Conservation (phyloP, 2,797 vertebrate genomes). For the Bryconaethiops microstoma region DNA sequence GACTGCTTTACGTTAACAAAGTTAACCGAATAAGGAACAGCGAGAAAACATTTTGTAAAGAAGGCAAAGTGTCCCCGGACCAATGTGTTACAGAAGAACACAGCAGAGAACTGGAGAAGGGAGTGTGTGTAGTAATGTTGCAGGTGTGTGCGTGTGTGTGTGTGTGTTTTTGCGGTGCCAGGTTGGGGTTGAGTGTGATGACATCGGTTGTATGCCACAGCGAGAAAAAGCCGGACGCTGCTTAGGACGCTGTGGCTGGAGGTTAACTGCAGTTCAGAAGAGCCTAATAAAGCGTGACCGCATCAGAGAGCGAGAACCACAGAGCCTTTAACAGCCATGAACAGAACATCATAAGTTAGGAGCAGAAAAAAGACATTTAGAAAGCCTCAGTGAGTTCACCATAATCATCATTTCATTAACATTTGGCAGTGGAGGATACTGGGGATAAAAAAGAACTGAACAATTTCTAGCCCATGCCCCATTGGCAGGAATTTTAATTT, state of each 20-base stretch:
- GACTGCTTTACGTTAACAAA: too few species aligned
- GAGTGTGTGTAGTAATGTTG: not conserved
- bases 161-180: not conserved
- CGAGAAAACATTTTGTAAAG: not conserved
- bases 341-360: slow-evolving; percentile 19
- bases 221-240: not conserved
- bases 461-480: not conserved
- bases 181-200: not conserved
- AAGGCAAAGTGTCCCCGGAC: not conserved
- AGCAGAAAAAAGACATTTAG: slow-evolving; percentile 31
- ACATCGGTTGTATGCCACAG: slow-evolving; percentile 9
- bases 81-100: too few species aligned
- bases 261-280: slow-evolving; percentile 29
- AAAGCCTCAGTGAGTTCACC: slow-evolving; percentile 1
- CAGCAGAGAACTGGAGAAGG: not conserved
- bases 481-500: slow-evolving; percentile 9
- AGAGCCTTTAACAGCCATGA: not conserved
- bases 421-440: not conserved
- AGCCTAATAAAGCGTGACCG: slow-evolving; percentile 10
- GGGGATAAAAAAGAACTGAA: not conserved
- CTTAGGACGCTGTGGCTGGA: not conserved
- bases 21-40: not conserved
- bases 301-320: slow-evolving; percentile 1
- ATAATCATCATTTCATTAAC: slow-evolving; percentile 19
- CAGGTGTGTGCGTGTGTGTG: slow-evolving; percentile 5